phyloP scores from a whole-genome alignment of 2,888 invertebrate genomes.

The Holacanthella duospinosa region DNA sequence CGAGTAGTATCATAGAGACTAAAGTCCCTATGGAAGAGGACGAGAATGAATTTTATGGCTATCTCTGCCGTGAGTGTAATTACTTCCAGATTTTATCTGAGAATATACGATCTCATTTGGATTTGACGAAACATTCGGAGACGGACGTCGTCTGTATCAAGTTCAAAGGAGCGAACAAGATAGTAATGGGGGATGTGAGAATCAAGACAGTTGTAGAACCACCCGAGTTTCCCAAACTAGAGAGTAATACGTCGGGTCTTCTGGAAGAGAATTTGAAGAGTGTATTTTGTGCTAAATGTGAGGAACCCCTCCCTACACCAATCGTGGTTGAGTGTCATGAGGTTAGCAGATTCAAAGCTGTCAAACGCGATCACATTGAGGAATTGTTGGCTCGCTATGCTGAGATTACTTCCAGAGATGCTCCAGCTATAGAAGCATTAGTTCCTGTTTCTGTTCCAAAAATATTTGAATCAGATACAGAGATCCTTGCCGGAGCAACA shows the following conservation, averaged over 20 bases:
- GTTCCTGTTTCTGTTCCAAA: background rate
- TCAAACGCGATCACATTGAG: background rate
- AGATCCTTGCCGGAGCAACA: background rate
- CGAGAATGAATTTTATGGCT: constrained; percentile 16
- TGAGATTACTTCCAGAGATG: background rate
- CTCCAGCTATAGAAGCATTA: background rate
- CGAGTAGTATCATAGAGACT: constrained; percentile 4
- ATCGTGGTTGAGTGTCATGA: background rate
- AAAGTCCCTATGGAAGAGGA: background rate
- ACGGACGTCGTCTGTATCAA: constrained; percentile 14
- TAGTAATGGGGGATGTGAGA: background rate
- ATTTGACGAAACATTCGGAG: constrained; percentile 19
- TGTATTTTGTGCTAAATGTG: background rate
- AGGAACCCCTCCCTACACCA: background rate
- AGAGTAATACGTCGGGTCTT: background rate
- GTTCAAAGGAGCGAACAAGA: background rate
- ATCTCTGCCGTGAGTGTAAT: constrained; percentile 23
- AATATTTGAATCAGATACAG: background rate
- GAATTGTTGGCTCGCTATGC: background rate
- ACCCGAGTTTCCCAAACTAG: background rate
- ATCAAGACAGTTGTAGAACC: background rate
- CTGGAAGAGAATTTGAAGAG: too few relatives aligned
- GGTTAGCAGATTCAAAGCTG: background rate
- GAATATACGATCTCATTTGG: constrained; percentile 20
- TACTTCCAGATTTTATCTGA: constrained; percentile 24